A percentile compares a stretch with the other conserved stretches of the same genome.
phyloP scores from a whole-genome alignment of 30 jellyfish, hydroid and myxozoan genomes.

The Mastigias papua region DNA sequence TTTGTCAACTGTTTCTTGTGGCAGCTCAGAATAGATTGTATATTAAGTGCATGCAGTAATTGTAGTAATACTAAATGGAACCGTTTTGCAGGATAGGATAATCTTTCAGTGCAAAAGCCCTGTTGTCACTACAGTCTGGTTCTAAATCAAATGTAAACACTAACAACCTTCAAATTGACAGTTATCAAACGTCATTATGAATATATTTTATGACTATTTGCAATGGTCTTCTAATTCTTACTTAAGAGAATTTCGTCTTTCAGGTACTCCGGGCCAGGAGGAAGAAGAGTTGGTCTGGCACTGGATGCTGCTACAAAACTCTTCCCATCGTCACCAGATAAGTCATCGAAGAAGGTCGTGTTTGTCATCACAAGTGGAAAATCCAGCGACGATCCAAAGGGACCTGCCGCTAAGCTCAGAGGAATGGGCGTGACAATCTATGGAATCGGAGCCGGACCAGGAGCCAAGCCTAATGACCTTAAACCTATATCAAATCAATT shows the following conservation, averaged over 20 bases:
- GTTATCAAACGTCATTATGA: too few species aligned
- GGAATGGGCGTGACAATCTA: slow-evolving; percentile 80
- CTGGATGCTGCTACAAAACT: slow-evolving; percentile 71
- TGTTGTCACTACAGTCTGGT: too few species aligned
- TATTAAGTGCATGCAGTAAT: too few species aligned
- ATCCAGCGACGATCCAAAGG: slow-evolving; percentile 89
- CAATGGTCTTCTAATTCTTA: not conserved
- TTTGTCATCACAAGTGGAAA: slow-evolving; percentile 88
- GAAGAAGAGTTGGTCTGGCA: slow-evolving; percentile 92
- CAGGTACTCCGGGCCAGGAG: slow-evolving; percentile 80
- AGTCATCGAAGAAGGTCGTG: slow-evolving; percentile 78
- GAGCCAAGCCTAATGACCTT: slow-evolving; percentile 74
- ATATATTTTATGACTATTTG: not conserved
- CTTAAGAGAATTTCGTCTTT: not conserved
- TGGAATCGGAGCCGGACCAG: slow-evolving; percentile 91
- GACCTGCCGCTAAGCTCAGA: slow-evolving; percentile 84
- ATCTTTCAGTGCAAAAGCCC: too few species aligned
- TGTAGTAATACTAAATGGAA: too few species aligned
- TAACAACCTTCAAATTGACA: too few species aligned
- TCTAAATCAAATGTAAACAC: too few species aligned
- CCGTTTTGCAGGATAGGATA: too few species aligned
- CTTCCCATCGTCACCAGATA: slow-evolving; percentile 65
- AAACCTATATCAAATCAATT: slow-evolving; percentile 79
- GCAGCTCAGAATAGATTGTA: too few species aligned
- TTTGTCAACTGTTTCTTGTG: too few species aligned